Evolutionary conservation across 2,113 vertebrate species (phyloP), one percentile per base, ranked within the genome.

Genomic region (Etia nguti): DNA sequence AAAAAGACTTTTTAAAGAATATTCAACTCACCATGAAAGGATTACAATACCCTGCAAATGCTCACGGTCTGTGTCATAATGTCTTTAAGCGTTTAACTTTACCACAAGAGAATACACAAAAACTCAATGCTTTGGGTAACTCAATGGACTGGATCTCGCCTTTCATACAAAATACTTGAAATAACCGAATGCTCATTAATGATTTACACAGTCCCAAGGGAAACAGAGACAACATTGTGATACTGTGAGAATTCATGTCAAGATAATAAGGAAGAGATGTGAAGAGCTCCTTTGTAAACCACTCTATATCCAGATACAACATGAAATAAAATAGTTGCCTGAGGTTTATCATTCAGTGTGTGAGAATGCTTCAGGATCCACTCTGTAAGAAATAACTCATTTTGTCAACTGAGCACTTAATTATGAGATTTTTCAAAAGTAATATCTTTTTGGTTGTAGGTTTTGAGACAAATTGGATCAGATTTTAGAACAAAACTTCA

Each of bases 31-130:
- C 93, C 86, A 94, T 94, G 94, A 94, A 94, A 94, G 88, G 92
- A 93, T 93, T 93, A 94, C 95, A 94, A 95, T 93, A 95, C 92
- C 94, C 94, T 95, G 94, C 93, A 92, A 95, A 93, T 89, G 92
- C 91, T 93, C 86, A 94, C 87, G 82, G 88, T 91, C 91, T 80
- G 92, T 92, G 92, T 94, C 92, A 68, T 89, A 93, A 95, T 93
- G 92, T 94, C 93, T 92, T 90, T 90, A 91, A 92, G 92, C 90
- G 54, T 92, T 94, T 87, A 86, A 91, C 91, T 93, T 93, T 88
- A 94, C 91, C 92, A 95, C 92, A 90, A 92, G 89, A 94, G 92
- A 95, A 94, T 65, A 94, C 93, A 95, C 92, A 94, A 89, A 88
- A 95, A 94, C 86, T 88, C 62, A 86, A 93, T 89, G 90, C 91